These are phyloP conservation scores for Oligia latruncula DNA, from an alignment of 2,888 invertebrate species.

Conservation along the genomic window DNA sequence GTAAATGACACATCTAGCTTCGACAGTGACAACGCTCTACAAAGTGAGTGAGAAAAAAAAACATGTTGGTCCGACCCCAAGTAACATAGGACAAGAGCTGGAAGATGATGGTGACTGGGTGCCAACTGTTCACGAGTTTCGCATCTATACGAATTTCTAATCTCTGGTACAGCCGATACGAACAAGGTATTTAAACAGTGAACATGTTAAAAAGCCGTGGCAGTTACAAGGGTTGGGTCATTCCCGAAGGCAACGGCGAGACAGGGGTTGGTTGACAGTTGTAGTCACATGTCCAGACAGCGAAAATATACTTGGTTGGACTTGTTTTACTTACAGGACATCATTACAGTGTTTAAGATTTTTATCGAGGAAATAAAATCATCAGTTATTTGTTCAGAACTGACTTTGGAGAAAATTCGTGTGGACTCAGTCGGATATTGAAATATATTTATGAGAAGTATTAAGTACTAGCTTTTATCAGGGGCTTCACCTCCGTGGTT, in stretches of 20 bases:
- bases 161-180: slow-evolving; percentile 15
- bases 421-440: too few relatives aligned
- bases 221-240: slow-evolving; percentile 52
- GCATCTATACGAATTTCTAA: slow-evolving; percentile 3
- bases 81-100: too few relatives aligned
- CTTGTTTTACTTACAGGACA: slow-evolving; percentile 23
- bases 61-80: too few relatives aligned
- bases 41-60: too few relatives aligned
- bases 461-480: too few relatives aligned
- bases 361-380: neutral
- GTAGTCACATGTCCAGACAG: slow-evolving; percentile 40
- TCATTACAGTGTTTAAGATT: neutral
- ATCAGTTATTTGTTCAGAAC: too few relatives aligned
- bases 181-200: slow-evolving; percentile 52
- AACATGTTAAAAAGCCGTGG: slow-evolving; percentile 63
- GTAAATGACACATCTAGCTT: too few relatives aligned
- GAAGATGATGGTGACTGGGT: too few relatives aligned
- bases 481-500: too few relatives aligned
- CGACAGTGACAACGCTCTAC: too few relatives aligned
- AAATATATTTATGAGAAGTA: too few relatives aligned
- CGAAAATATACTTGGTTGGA: slow-evolving; percentile 31
- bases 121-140: neutral
- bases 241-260: slow-evolving; percentile 50
- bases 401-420: too few relatives aligned
- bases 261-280: slow-evolving; percentile 56